A percentile compares a stretch with the other conserved stretches of the same genome.
These are phyloP conservation scores for Amphipoea lucens DNA, from an alignment of 2,888 invertebrate genomes.

Conservation along the genomic window DNA sequence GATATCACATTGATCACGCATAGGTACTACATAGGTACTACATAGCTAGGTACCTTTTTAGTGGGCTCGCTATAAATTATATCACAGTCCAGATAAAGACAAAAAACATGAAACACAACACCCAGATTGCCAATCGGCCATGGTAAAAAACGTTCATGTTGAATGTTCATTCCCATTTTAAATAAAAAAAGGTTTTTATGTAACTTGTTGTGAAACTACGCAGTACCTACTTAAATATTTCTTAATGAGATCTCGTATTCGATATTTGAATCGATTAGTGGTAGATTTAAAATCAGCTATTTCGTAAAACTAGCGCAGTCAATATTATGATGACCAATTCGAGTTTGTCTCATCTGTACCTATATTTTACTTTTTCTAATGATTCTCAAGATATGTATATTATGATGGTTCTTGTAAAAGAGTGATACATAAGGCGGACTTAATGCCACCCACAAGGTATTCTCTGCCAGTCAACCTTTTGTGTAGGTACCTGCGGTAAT, in stretches of 20 bases:
- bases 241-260: constrained; percentile 48
- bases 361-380: not conserved
- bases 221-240: constrained; percentile 28
- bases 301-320: not conserved
- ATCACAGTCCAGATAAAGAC: constrained; percentile 33
- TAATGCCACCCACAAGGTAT: no score
- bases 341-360: not conserved
- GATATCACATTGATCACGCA: not conserved
- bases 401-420: not conserved
- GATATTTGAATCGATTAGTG: constrained; percentile 43
- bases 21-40: not conserved
- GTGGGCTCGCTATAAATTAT: constrained; percentile 34
- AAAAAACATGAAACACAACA: constrained; percentile 43
- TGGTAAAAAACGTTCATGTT: constrained; percentile 53
- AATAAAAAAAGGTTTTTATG: constrained; percentile 52
- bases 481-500: not conserved
- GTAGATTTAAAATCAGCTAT: not conserved
- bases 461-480: no score
- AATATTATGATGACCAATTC: constrained; percentile 1
- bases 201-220: constrained; percentile 43
- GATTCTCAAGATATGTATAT: not conserved
- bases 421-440: not conserved
- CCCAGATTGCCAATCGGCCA: constrained; percentile 38
- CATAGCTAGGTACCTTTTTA: not conserved
- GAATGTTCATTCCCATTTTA: constrained; percentile 44